These are phyloP conservation scores for Cryptocheilus praepositus DNA, from an alignment of 2,888 invertebrate genomes.

Conservation along the genomic window DNA sequence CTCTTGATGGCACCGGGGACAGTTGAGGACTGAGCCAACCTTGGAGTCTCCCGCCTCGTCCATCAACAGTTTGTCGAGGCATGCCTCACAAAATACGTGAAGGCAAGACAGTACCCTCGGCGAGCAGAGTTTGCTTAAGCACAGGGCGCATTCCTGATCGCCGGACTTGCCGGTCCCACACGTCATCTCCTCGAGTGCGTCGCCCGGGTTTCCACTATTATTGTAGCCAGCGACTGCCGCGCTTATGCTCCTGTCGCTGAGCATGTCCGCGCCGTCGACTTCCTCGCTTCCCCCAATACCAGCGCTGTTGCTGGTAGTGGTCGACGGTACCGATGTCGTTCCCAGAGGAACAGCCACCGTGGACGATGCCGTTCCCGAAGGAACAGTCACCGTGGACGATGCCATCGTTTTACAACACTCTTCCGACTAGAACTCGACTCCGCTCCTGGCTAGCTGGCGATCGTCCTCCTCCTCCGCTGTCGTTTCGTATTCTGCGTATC, in stretches of 20 bases:
- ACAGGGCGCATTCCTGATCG: slow-evolving; percentile 68
- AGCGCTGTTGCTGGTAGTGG: slow-evolving; percentile 37
- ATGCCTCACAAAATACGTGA: slow-evolving; percentile 96
- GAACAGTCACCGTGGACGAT: slow-evolving; percentile 68
- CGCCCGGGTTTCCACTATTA: slow-evolving; percentile 46
- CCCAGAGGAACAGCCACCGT: slow-evolving; percentile 68
- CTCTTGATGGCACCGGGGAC: slow-evolving; percentile 90
- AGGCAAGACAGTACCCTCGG: slow-evolving; percentile 94
- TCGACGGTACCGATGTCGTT: slow-evolving; percentile 53
- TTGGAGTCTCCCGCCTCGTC: slow-evolving; percentile 84
- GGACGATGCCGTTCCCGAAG: slow-evolving; percentile 69
- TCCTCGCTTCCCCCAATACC: slow-evolving; percentile 55
- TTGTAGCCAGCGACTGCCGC: slow-evolving; percentile 36
- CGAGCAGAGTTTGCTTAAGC: slow-evolving; percentile 83
- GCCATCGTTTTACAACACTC: slow-evolving; percentile 54
- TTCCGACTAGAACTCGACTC: background rate
- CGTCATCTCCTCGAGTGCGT: slow-evolving; percentile 63
- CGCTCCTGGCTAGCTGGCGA: background rate
- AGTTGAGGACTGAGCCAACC: slow-evolving; percentile 81
- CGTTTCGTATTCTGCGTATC: background rate
- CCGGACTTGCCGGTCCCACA: slow-evolving; percentile 55
- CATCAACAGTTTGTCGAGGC: slow-evolving; percentile 87
- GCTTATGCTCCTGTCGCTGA: slow-evolving; percentile 58
- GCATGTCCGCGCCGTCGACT: slow-evolving; percentile 59
- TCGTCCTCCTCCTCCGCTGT: background rate